These are phyloP conservation scores for Verasper variegatus DNA, from an alignment of 2,113 vertebrate species.

Conservation along the genomic window DNA sequence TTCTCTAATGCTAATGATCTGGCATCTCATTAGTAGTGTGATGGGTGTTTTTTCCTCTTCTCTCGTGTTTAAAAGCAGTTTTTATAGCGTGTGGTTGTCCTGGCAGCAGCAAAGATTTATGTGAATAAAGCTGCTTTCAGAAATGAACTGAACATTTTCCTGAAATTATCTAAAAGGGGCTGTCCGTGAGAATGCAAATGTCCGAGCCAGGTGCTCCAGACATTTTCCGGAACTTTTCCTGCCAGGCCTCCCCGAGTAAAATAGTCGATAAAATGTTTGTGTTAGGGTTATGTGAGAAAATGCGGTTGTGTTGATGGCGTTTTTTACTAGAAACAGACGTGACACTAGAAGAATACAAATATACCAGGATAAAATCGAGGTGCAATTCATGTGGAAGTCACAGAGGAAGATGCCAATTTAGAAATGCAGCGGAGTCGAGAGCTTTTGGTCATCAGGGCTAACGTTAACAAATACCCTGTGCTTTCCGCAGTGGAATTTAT, in stretches of 20 bases:
- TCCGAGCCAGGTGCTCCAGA: too few species aligned
- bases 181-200: too few species aligned
- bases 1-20: conserved; percentile 77
- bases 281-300: too few species aligned
- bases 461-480: background rate
- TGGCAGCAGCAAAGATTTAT: conserved; percentile 44
- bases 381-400: too few species aligned
- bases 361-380: too few species aligned
- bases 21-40: conserved; percentile 71
- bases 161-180: background rate
- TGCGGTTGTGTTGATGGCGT: too few species aligned
- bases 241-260: too few species aligned
- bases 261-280: too few species aligned
- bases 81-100: conserved; percentile 21
- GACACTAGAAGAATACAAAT: too few species aligned
- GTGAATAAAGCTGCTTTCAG: conserved; percentile 14
- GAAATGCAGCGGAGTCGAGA: background rate
- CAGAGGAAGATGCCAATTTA: too few species aligned
- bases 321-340: too few species aligned
- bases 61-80: conserved; percentile 45
- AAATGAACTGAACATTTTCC: background rate
- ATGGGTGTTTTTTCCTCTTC: conserved; percentile 65
- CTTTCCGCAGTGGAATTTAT: background rate
- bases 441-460: background rate
- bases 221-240: too few species aligned